A percentile compares a stretch with the other conserved stretches of the same genome.
These are phyloP conservation scores for Spea hammondii DNA, from an alignment of 2,797 vertebrate genomes.

Conservation along the genomic window DNA sequence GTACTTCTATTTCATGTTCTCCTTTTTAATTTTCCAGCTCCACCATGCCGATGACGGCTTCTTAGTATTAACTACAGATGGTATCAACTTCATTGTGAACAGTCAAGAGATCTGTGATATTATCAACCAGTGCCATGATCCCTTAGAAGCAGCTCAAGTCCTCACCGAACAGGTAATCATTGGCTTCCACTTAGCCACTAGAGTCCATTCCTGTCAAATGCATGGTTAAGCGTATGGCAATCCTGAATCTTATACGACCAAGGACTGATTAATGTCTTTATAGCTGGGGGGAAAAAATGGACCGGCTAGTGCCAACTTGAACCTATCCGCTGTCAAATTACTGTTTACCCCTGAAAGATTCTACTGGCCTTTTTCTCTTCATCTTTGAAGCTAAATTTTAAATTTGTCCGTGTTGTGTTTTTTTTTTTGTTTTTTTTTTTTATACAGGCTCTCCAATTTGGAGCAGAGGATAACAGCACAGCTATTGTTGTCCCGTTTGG, in stretches of 20 bases:
- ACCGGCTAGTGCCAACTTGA: no score
- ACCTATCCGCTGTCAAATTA: no score
- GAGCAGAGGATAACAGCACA: slow-evolving; percentile 93
- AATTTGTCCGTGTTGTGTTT: no score
- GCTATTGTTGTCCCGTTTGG: slow-evolving; percentile 91
- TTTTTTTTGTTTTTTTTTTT: not conserved
- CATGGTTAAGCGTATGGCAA: no score
- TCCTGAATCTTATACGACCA: no score
- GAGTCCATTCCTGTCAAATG: no score
- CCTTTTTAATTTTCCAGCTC: slow-evolving; percentile 68
- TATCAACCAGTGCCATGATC: slow-evolving; percentile 90
- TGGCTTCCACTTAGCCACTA: no score
- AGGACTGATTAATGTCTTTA: no score
- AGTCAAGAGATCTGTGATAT: slow-evolving; percentile 96
- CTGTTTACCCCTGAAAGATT: no score
- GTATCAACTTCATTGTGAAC: slow-evolving; percentile 97
- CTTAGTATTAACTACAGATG: slow-evolving; percentile 92
- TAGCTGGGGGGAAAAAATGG: no score
- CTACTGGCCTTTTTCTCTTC: no score
- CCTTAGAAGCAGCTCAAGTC: slow-evolving; percentile 87
- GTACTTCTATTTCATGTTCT: not conserved
- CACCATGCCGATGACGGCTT: slow-evolving; percentile 87
- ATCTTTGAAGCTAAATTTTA: not conserved
- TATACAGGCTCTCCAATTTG: slow-evolving; percentile 86
- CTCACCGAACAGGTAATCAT: slow-evolving; percentile 88